phyloP scores from a whole-genome alignment of 2,888 invertebrate species.

The Noctua comes region DNA sequence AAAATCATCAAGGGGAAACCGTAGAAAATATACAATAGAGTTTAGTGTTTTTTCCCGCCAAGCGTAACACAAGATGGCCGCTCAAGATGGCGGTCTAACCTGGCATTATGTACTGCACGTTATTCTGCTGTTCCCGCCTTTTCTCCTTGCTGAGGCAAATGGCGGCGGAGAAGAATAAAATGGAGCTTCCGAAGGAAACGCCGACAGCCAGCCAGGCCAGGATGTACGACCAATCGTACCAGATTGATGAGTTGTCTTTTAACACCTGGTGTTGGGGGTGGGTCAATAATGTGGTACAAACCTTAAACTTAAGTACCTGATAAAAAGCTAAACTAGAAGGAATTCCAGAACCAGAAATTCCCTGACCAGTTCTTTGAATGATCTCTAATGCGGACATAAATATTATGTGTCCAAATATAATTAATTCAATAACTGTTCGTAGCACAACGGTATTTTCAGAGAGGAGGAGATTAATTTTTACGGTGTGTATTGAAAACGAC shows the following conservation, averaged over 20 bases:
- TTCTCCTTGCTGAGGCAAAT: constrained; percentile 94
- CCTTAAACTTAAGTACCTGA: constrained; percentile 16
- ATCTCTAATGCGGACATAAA: background rate
- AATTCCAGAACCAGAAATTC: background rate
- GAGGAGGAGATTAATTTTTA: background rate
- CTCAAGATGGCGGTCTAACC: constrained; percentile 91
- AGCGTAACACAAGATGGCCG: constrained; percentile 84
- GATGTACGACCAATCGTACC: constrained; percentile 97
- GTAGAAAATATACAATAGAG: constrained; percentile 72
- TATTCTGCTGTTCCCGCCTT: constrained; percentile 93
- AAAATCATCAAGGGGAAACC: constrained; percentile 48
- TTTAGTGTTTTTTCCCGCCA: constrained; percentile 77
- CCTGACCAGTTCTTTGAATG: no score
- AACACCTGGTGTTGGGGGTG: constrained; percentile 90
- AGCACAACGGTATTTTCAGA: background rate
- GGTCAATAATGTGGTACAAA: constrained; percentile 58
- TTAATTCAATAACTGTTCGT: background rate
- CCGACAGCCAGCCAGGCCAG: constrained; percentile 95
- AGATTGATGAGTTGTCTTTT: constrained; percentile 93
- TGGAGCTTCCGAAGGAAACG: constrained; percentile 93
- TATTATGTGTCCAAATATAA: background rate
- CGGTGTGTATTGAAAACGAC: background rate
- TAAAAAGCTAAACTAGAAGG: background rate
- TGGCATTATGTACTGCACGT: constrained; percentile 97
- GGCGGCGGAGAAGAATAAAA: constrained; percentile 95